phyloP scores from a whole-genome alignment of 2,888 invertebrate species.

The Steinernema carpocapsae region DNA sequence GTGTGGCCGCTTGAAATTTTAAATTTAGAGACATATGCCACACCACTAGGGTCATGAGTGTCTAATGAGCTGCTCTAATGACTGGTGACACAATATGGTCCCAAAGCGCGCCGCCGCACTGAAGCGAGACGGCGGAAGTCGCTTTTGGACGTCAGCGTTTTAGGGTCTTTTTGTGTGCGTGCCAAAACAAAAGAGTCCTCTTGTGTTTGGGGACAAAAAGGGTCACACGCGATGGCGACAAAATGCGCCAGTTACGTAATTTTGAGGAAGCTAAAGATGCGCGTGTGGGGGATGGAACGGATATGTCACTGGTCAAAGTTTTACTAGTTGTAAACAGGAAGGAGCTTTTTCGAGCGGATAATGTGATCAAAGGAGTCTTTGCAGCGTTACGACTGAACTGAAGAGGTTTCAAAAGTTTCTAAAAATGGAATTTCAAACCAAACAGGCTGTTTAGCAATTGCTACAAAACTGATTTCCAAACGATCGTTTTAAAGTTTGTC shows the following conservation, averaged over 20 bases:
- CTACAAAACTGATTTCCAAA: too few relatives aligned
- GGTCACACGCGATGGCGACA: constrained; percentile 11
- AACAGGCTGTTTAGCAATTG: too few relatives aligned
- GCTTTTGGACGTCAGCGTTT: too few relatives aligned
- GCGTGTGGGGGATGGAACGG: constrained; percentile 8
- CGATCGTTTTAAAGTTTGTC: too few relatives aligned
- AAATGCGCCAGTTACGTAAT: neutral
- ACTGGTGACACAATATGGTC: neutral
- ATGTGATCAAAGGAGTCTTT: too few relatives aligned
- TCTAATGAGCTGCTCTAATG: too few relatives aligned
- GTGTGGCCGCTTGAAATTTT: too few relatives aligned
- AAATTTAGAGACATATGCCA: too few relatives aligned
- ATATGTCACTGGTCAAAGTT: neutral
- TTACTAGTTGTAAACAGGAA: constrained; percentile 17
- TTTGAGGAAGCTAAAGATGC: neutral
- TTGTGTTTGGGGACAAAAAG: neutral
- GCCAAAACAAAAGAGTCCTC: neutral
- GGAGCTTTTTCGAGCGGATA: neutral
- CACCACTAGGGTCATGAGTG: too few relatives aligned
- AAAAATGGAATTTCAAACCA: neutral
- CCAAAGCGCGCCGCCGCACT: constrained; percentile 7
- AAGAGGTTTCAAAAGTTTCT: neutral
- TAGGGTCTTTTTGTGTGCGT: too few relatives aligned
- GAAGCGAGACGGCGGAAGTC: constrained; percentile 18
- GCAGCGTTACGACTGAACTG: too few relatives aligned